These are phyloP conservation scores for Urosaurus nigricauda DNA, from an alignment of 2,797 vertebrate species.

Conservation along the genomic window DNA sequence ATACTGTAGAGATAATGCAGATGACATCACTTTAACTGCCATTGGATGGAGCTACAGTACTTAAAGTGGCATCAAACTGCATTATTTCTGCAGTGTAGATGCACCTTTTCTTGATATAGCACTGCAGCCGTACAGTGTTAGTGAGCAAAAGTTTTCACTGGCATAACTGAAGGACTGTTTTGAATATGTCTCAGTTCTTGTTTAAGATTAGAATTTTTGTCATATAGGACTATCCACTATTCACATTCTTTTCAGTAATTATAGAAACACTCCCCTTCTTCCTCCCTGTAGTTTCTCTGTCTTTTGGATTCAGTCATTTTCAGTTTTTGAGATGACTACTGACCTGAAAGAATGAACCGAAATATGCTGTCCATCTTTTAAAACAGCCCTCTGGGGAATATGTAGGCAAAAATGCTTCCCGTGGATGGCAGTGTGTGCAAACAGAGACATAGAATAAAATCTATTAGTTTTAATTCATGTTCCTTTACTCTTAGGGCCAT, in stretches of 20 bases:
- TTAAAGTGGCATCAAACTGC: too few species aligned
- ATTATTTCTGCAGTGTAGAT: too few species aligned
- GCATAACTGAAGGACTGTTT: background rate
- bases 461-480: slow-evolving; percentile 39
- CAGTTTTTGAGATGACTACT: background rate
- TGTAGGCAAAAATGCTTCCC: background rate
- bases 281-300: background rate
- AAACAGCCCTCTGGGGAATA: slow-evolving; percentile 27
- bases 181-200: background rate
- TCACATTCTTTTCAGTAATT: background rate
- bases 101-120: background rate
- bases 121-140: background rate
- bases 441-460: slow-evolving; percentile 21
- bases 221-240: background rate
- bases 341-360: background rate
- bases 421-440: background rate
- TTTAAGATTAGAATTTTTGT: background rate
- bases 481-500: slow-evolving; percentile 81
- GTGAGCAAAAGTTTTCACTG: background rate
- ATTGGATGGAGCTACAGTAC: too few species aligned
- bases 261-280: background rate
- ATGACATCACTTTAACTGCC: too few species aligned
- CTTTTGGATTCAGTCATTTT: background rate
- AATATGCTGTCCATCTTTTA: slow-evolving; percentile 17
- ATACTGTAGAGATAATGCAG: too few species aligned